These are phyloP conservation scores for Leptopilina clavipes DNA, from an alignment of 1,140 invertebrate genomes.

Conservation along the genomic window DNA sequence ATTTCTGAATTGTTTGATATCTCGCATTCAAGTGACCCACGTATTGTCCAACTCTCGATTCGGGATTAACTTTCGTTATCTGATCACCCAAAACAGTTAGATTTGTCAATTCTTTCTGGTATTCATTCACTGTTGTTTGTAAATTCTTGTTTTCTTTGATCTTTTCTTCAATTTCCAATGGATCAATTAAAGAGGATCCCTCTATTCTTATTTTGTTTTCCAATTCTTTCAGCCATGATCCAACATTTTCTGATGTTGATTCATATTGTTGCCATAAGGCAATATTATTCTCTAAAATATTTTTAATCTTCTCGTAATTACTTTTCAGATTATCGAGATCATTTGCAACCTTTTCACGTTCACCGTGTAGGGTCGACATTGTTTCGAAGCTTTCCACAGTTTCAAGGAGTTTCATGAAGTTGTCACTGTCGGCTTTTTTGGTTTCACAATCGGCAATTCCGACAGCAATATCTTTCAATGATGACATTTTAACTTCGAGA, in stretches of 20 bases:
- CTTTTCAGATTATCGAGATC: conserved; percentile 83
- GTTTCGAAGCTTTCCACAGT: conserved; percentile 82
- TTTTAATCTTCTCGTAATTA: conserved; percentile 82
- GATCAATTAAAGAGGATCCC: conserved; percentile 81
- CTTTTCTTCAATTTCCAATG: conserved; percentile 83
- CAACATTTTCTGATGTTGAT: conserved; percentile 82
- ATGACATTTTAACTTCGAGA: conserved; percentile 91
- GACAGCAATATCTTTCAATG: conserved; percentile 85
- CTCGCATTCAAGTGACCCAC: conserved; percentile 85
- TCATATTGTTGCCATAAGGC: conserved; percentile 89
- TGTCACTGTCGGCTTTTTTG: conserved; percentile 80
- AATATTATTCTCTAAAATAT: conserved; percentile 82
- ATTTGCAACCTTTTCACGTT: conserved; percentile 79
- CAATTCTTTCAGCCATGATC: conserved; percentile 89
- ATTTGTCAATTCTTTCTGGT: conserved; percentile 80
- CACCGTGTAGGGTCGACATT: conserved; percentile 78
- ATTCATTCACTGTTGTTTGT: conserved; percentile 78
- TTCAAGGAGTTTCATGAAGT: conserved; percentile 80
- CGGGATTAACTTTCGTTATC: conserved; percentile 84
- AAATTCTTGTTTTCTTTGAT: conserved; percentile 81
- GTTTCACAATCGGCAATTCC: conserved; percentile 81
- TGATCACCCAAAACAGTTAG: conserved; percentile 82
- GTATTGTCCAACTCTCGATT: conserved; percentile 87
- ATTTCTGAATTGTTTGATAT: conserved; percentile 85
- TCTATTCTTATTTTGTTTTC: conserved; percentile 87